Conservation (phyloP, 2,888 invertebrate genomes). For the Archips xylosteana region DNA sequence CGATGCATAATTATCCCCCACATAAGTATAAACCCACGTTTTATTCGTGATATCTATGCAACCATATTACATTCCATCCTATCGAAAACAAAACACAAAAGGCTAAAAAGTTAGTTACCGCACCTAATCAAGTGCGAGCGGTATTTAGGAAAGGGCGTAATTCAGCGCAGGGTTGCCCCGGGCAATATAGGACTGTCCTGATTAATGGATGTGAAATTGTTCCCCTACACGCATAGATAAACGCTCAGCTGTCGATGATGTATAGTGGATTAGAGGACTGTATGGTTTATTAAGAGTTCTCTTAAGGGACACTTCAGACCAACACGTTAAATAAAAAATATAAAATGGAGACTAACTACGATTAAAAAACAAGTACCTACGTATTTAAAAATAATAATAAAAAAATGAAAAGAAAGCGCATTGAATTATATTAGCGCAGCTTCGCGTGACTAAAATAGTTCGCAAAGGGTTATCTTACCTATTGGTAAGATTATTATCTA, state of each 20-base stretch:
- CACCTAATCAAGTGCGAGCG: conserved; percentile 39
- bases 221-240: conserved; percentile 41
- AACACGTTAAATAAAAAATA: background rate
- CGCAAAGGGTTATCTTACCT: conserved; percentile 30
- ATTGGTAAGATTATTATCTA: conserved; percentile 22
- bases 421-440: background rate
- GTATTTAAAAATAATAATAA: no score
- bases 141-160: conserved; percentile 34
- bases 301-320: background rate
- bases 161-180: conserved; percentile 37
- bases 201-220: conserved; percentile 43
- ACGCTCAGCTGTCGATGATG: conserved; percentile 41
- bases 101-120: conserved; percentile 38
- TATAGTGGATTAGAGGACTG: conserved; percentile 18
- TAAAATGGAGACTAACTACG: no score
- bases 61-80: background rate
- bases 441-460: conserved; percentile 18
- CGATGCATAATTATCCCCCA: no score
- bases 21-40: no score
- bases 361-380: no score
- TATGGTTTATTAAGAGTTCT: background rate
- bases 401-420: background rate
- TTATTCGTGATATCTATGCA: background rate
- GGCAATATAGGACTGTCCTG: conserved; percentile 37
- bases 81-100: conserved; percentile 30